These are phyloP conservation scores for Capromys pilorides DNA, from an alignment of 2,797 vertebrate genomes.

Conservation along the genomic window DNA sequence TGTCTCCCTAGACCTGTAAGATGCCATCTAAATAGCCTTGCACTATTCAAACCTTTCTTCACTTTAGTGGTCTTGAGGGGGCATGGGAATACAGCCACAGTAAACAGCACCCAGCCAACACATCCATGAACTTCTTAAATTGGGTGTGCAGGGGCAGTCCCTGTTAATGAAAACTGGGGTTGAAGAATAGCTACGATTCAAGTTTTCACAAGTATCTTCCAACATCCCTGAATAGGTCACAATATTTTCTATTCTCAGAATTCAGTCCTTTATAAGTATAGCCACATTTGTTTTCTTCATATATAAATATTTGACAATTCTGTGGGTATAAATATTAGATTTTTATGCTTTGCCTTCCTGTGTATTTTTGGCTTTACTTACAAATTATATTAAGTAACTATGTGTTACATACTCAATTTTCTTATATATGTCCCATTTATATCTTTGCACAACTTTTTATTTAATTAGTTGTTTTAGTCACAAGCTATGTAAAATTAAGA, in stretches of 20 bases:
- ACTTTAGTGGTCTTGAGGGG: neutral
- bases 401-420: neutral
- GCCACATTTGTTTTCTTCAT: neutral
- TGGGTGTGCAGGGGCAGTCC: neutral
- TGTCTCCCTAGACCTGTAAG: too few species aligned
- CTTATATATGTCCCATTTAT: neutral
- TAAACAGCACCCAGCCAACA: neutral
- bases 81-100: neutral
- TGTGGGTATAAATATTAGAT: neutral
- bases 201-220: neutral
- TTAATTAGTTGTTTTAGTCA: neutral
- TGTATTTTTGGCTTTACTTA: neutral
- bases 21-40: neutral
- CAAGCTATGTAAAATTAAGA: neutral
- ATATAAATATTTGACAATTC: neutral
- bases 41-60: neutral
- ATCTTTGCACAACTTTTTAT: neutral
- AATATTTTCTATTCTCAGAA: conserved; percentile 5
- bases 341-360: neutral
- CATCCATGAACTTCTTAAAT: neutral
- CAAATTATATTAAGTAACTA: neutral
- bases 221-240: neutral
- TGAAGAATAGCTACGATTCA: neutral
- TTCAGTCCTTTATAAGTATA: neutral
- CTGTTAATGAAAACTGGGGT: neutral